Conservation (phyloP, 2,888 invertebrate genomes). For the Philaethria dido region DNA sequence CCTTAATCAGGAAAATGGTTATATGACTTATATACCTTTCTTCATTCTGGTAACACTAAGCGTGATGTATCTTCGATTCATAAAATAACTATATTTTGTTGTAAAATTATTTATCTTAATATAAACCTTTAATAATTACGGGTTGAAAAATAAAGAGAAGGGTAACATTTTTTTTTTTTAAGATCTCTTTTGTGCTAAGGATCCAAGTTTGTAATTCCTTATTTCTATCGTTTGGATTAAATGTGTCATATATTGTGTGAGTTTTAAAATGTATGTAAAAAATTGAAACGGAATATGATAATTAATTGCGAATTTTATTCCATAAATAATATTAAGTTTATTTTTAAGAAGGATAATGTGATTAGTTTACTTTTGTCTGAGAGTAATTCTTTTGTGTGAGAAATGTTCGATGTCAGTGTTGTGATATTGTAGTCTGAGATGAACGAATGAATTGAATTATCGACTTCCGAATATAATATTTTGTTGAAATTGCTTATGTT, state of each 20-base stretch:
- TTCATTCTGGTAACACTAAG: too few relatives aligned
- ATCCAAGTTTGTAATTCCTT: conserved; percentile 9
- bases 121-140: not conserved
- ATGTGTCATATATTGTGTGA: not conserved
- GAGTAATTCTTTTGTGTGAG: not conserved
- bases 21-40: too few relatives aligned
- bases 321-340: conserved; percentile 16
- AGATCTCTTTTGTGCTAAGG: conserved; percentile 7
- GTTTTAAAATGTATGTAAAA: not conserved
- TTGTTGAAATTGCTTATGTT: conserved; percentile 17
- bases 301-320: not conserved
- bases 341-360: not conserved
- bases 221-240: not conserved
- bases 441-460: conserved; percentile 4
- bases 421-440: conserved; percentile 27
- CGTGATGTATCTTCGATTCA: too few relatives aligned
- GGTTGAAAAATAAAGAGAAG: conserved; percentile 3
- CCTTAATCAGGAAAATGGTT: too few relatives aligned
- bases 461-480: conserved; percentile 26
- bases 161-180: not conserved
- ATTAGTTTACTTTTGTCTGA: conserved; percentile 15
- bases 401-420: conserved; percentile 31
- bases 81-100: not conserved
- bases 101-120: not conserved
- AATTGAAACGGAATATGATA: not conserved